Evolutionary conservation across 1,140 invertebrate species (phyloP).

Genomic region (Heterodera carotae): DNA sequence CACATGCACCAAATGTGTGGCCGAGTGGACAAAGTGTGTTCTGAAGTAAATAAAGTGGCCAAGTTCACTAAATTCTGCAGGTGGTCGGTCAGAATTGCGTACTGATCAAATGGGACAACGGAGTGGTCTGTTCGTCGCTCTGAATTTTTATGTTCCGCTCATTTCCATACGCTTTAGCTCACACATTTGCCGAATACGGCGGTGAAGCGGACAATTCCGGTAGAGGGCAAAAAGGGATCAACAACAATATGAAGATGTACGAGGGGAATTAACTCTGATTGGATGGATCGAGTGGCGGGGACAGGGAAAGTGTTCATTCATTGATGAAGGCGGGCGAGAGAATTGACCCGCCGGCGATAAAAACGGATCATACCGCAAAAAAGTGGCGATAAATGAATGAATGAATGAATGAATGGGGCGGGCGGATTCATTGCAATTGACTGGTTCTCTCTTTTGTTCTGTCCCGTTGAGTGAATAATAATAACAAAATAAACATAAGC

Average conservation of each 20-base stretch:
- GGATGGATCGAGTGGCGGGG: background rate
- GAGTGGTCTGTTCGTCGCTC: background rate
- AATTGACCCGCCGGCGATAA: background rate
- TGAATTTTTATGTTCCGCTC: background rate
- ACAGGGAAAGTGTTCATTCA: background rate
- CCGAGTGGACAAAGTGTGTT: constrained; percentile 20
- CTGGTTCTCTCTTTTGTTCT: no score
- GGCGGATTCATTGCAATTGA: no score
- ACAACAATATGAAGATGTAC: background rate
- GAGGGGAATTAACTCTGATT: no score
- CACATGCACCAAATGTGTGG: constrained; percentile 31
- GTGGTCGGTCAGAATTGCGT: constrained; percentile 19
- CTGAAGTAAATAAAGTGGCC: no score
- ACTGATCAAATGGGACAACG: constrained; percentile 25
- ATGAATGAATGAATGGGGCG: constrained; percentile 1
- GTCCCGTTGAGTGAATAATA: no score
- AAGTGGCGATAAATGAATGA: no score
- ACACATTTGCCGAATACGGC: constrained; percentile 16
- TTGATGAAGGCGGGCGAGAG: background rate
- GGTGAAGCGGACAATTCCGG: constrained; percentile 18
- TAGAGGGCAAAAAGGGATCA: constrained; percentile 9
- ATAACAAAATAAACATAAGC: no score
- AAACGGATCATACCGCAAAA: no score
- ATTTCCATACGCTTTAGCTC: background rate
- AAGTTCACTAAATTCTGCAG: no score